Conservation (phyloP, 1,140 invertebrate species). For the Periplaneta americana region DNA sequence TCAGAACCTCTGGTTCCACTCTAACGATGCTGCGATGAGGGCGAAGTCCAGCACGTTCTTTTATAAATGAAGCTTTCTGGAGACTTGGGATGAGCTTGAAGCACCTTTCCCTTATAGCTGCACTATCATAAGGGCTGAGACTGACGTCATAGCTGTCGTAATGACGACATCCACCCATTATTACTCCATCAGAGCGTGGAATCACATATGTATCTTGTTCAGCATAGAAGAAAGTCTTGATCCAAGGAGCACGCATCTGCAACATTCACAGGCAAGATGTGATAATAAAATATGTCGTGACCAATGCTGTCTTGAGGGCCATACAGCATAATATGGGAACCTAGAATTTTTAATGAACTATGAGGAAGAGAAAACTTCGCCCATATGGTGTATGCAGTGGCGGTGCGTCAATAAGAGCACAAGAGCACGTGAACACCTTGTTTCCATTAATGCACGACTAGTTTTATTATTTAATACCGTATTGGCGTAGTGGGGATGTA, state of each 20-base stretch:
- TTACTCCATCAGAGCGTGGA: slow-evolving; percentile 63
- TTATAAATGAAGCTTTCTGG: slow-evolving; percentile 50
- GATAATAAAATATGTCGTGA: too few relatives aligned
- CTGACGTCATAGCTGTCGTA: slow-evolving; percentile 68
- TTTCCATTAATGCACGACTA: too few relatives aligned
- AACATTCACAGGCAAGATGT: not conserved
- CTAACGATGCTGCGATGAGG: slow-evolving; percentile 71
- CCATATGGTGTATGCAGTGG: too few relatives aligned
- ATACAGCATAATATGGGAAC: too few relatives aligned
- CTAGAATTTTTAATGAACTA: too few relatives aligned
- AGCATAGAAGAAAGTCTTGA: slow-evolving; percentile 80
- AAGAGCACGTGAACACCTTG: too few relatives aligned
- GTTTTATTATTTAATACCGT: too few relatives aligned
- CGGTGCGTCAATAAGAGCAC: too few relatives aligned
- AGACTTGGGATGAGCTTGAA: slow-evolving; percentile 64
- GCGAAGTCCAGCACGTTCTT: slow-evolving; percentile 67
- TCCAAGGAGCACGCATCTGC: slow-evolving; percentile 80
- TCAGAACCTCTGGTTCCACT: slow-evolving; percentile 58
- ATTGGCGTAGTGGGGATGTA: too few relatives aligned
- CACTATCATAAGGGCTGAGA: slow-evolving; percentile 63
- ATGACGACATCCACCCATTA: slow-evolving; percentile 76
- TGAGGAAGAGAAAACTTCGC: too few relatives aligned
- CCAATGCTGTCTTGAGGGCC: too few relatives aligned
- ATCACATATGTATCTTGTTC: slow-evolving; percentile 83
- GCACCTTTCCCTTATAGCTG: slow-evolving; percentile 69